Percentiles rank a stretch among this genome's conserved stretches.
These are phyloP conservation scores for Ephydatia muelleri DNA, from an alignment of 37 sponge, comb jelly and placozoan species.

Conservation along the genomic window DNA sequence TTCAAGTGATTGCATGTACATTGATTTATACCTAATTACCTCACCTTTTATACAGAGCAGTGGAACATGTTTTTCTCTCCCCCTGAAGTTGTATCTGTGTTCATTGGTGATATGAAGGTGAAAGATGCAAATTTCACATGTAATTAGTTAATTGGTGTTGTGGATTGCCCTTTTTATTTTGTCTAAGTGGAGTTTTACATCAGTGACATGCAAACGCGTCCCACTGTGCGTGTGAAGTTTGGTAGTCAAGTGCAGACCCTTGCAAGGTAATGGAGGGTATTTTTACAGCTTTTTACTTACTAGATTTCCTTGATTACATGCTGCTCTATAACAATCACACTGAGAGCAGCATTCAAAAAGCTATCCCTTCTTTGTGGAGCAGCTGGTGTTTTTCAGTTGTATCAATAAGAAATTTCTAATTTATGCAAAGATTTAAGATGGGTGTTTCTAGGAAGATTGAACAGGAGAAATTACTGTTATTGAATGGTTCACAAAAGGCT, in stretches of 20 bases:
- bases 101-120: not conserved
- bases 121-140: slow-evolving; percentile 11
- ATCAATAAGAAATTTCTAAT: slow-evolving; percentile 5
- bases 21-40: too few species aligned
- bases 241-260: not conserved
- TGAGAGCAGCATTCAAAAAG: slow-evolving; percentile 54
- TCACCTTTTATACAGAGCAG: not conserved
- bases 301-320: slow-evolving; percentile 18
- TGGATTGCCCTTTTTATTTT: not conserved
- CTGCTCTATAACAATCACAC: slow-evolving; percentile 63
- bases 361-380: slow-evolving; percentile 12
- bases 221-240: not conserved
- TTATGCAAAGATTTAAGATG: not conserved
- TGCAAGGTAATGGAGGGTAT: not conserved
- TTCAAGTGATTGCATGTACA: too few species aligned
- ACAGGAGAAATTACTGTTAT: not conserved
- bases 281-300: not conserved
- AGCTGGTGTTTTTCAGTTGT: slow-evolving; percentile 13
- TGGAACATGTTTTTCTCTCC: slow-evolving; percentile 24
- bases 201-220: not conserved
- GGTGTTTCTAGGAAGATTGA: not conserved
- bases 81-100: slow-evolving; percentile 19
- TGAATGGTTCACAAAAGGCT: not conserved
- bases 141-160: not conserved
- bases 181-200: not conserved